phyloP scores from a whole-genome alignment of 2,113 vertebrate species.

The Microcebus tavaratra region DNA sequence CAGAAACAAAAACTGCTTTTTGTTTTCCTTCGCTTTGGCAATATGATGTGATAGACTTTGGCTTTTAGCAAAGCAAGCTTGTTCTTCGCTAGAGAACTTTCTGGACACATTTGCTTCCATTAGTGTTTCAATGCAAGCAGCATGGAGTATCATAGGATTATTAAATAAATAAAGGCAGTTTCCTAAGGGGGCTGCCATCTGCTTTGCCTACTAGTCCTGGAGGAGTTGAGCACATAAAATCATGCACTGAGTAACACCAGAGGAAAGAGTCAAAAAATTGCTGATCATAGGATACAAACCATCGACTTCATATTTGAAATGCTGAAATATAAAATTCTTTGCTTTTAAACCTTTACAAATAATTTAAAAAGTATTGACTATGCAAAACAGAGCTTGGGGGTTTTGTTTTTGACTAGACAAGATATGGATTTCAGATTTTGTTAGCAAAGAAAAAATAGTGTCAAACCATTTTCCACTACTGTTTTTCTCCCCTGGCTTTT shows the following conservation, averaged over 20 bases:
- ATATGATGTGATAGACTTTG: not conserved
- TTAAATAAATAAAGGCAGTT: not conserved
- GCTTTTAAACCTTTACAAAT: conserved; percentile 28
- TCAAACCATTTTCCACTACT: not conserved
- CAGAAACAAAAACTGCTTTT: not conserved
- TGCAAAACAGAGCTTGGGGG: not conserved
- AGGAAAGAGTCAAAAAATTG: not conserved
- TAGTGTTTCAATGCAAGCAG: conserved; percentile 21
- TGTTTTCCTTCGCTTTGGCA: not conserved
- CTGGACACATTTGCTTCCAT: not conserved
- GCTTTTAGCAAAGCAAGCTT: not conserved
- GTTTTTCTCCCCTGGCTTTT: not conserved
- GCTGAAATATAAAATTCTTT: not conserved
- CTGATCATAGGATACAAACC: not conserved
- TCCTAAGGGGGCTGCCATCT: not conserved
- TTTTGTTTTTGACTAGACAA: not conserved
- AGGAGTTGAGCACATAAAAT: not conserved
- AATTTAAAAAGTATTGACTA: conserved; percentile 17
- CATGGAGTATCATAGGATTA: not conserved
- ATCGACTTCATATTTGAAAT: not conserved
- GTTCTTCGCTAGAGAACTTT: not conserved
- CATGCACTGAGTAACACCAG: not conserved
- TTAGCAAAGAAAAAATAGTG: conserved; percentile 18
- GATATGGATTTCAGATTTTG: conserved; percentile 32
- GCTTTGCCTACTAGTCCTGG: not conserved